Percentiles rank a stretch among this genome's conserved stretches.
phyloP scores from a whole-genome alignment of 1,140 invertebrate species.

The Antheraea pernyi region DNA sequence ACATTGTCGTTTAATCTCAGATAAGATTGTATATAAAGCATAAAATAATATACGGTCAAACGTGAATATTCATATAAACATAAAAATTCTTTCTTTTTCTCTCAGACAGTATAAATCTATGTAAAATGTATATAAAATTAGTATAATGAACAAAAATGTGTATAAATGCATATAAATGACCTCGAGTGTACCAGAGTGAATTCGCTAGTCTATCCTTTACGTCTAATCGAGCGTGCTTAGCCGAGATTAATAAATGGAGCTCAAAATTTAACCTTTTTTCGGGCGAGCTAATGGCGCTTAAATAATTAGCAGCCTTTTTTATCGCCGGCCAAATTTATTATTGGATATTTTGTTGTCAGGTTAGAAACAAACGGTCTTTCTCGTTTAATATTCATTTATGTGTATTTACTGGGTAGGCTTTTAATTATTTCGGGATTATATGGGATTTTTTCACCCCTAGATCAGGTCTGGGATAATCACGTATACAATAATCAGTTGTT shows the following conservation, averaged over 20 bases:
- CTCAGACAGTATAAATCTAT: too few relatives aligned
- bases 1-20: too few relatives aligned
- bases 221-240: conserved; percentile 50
- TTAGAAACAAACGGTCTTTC: conserved; percentile 29
- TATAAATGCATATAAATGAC: not conserved
- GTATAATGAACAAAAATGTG: not conserved
- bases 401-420: not conserved
- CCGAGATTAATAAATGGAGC: conserved; percentile 64
- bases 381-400: not conserved
- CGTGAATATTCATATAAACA: too few relatives aligned
- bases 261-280: conserved; percentile 71
- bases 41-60: too few relatives aligned
- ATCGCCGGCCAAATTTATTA: conserved; percentile 45
- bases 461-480: too few relatives aligned
- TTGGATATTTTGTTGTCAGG: conserved; percentile 35
- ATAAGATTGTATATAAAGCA: too few relatives aligned
- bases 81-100: too few relatives aligned
- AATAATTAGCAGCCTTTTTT: conserved; percentile 60
- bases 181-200: conserved; percentile 10
- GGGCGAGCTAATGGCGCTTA: conserved; percentile 58
- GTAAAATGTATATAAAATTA: not conserved
- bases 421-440: not conserved
- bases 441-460: too few relatives aligned
- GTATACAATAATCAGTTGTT: too few relatives aligned
- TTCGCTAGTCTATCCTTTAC: conserved; percentile 40